Conservation (phyloP, 1,140 invertebrate genomes). For the Manduca sexta region DNA sequence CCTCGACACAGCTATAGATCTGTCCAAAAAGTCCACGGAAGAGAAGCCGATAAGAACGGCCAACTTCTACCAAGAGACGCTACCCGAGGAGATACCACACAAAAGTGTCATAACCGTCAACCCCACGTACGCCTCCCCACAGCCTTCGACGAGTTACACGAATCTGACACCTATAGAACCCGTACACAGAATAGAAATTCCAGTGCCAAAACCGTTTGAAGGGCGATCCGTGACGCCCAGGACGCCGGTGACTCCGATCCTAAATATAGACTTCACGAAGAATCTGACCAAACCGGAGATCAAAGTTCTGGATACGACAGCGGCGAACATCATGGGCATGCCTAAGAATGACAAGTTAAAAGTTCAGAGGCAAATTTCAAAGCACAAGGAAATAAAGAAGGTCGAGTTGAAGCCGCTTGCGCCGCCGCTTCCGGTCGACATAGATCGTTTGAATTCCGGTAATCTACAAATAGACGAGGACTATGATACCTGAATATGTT, state of each 20-base stretch:
- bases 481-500: conserved; percentile 63
- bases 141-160: conserved; percentile 53
- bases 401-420: conserved; percentile 25
- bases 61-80: conserved; percentile 63
- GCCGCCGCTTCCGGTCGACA: conserved; percentile 25
- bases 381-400: conserved; percentile 39
- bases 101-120: conserved; percentile 55
- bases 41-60: conserved; percentile 40
- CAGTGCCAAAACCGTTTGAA: conserved; percentile 35
- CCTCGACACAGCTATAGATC: conserved; percentile 42
- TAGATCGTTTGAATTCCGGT: conserved; percentile 53
- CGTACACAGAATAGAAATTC: conserved; percentile 25
- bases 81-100: conserved; percentile 42
- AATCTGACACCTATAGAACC: conserved; percentile 28
- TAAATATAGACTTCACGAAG: conserved; percentile 65
- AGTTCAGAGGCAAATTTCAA: conserved; percentile 48
- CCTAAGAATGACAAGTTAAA: conserved; percentile 26
- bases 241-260: conserved; percentile 24
- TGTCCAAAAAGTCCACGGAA: conserved; percentile 36
- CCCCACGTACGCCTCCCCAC: conserved; percentile 48
- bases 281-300: conserved; percentile 54
- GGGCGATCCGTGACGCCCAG: conserved; percentile 13
- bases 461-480: conserved; percentile 66
- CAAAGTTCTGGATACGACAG: conserved; percentile 46
- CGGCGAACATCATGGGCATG: conserved; percentile 32